Evolutionary conservation across 2,888 invertebrate genomes (phyloP).

Genomic region (Tetragonula carbonaria): DNA sequence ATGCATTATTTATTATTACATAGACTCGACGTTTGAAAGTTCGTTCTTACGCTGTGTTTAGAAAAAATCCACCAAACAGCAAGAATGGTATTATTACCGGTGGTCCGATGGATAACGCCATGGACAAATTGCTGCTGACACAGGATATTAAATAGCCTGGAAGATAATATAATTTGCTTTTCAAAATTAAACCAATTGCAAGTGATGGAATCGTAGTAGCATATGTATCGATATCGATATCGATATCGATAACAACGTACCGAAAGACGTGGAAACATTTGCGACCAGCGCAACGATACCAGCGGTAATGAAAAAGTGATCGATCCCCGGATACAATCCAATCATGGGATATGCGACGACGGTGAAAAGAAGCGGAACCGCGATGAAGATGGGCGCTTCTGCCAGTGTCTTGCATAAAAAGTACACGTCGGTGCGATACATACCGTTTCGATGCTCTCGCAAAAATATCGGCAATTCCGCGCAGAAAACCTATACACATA

Average conservation of each 20-base stretch:
- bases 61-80: constrained; percentile 97
- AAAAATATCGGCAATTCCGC: constrained; percentile 95
- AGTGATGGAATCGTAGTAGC: too few species aligned
- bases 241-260: constrained; percentile 81
- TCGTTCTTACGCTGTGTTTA: constrained; percentile 90
- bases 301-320: constrained; percentile 90
- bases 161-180: constrained; percentile 37
- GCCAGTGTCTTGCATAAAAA: constrained; percentile 96
- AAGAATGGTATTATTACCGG: constrained; percentile 97
- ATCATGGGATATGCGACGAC: constrained; percentile 95
- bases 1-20: background rate
- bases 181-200: constrained; percentile 2
- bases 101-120: constrained; percentile 96
- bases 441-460: constrained; percentile 94
- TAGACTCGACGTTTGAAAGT: too few species aligned
- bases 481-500: constrained; percentile 91
- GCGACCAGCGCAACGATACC: constrained; percentile 92
- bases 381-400: constrained; percentile 93
- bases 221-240: too few species aligned
- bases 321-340: constrained; percentile 90
- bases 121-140: constrained; percentile 91
- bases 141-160: constrained; percentile 97
- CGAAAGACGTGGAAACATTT: constrained; percentile 95
- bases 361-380: constrained; percentile 93
- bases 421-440: constrained; percentile 96